A percentile compares a stretch with the other conserved stretches of the same genome.
These are phyloP conservation scores for Matsumurasca onukii DNA, from an alignment of 1,140 invertebrate genomes.

Conservation along the genomic window DNA sequence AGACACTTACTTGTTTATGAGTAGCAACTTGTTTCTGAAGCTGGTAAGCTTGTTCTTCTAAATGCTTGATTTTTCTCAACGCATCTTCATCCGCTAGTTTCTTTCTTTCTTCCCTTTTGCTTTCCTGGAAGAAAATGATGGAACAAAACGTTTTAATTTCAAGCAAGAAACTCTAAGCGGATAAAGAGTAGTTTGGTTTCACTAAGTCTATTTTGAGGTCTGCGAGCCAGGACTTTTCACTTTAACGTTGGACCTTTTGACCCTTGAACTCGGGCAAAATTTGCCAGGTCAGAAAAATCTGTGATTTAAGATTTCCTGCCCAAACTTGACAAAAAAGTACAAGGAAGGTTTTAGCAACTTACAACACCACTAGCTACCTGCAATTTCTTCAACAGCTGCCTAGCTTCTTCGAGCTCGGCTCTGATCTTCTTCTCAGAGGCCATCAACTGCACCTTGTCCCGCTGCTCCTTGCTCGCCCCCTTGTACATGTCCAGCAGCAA, in stretches of 20 bases:
- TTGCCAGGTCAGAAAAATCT: too few species aligned
- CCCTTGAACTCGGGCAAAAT: too few species aligned
- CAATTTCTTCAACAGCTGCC: constrained; percentile 79
- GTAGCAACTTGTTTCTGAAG: constrained; percentile 78
- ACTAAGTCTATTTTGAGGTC: too few species aligned
- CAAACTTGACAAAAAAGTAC: not conserved
- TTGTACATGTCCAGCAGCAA: constrained; percentile 96
- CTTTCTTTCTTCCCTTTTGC: constrained; percentile 87
- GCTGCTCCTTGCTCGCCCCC: constrained; percentile 91
- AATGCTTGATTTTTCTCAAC: constrained; percentile 89
- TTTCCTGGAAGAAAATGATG: constrained; percentile 67
- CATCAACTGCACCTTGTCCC: constrained; percentile 96
- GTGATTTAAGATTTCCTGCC: too few species aligned
- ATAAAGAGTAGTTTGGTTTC: too few species aligned
- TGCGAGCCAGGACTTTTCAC: too few species aligned
- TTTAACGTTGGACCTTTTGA: too few species aligned
- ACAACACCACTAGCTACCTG: constrained; percentile 54
- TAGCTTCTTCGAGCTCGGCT: constrained; percentile 86
- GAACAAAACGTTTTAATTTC: too few species aligned
- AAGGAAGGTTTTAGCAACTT: not conserved
- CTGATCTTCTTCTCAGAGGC: constrained; percentile 89
- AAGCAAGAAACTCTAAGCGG: too few species aligned
- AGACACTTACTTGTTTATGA: constrained; percentile 80
- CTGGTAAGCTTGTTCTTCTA: constrained; percentile 88
- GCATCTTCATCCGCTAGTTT: constrained; percentile 95